These are phyloP conservation scores for Lasioglossum calceatum DNA, from an alignment of 2,888 invertebrate genomes.

Conservation along the genomic window DNA sequence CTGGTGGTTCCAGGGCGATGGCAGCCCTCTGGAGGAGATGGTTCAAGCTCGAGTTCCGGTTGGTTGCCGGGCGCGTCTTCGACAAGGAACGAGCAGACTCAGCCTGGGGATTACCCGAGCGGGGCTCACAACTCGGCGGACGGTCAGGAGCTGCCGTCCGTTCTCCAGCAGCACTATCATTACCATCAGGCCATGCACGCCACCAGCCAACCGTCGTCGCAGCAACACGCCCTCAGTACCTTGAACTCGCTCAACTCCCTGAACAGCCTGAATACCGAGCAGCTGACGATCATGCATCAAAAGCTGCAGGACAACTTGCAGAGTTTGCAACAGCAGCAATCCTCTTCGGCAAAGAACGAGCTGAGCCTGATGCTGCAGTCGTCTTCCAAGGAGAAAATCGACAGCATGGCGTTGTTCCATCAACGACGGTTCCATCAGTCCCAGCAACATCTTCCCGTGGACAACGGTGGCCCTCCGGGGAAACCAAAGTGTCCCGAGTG, in stretches of 20 bases:
- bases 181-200: conserved; percentile 70
- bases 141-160: conserved; percentile 75
- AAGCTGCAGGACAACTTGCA: conserved; percentile 81
- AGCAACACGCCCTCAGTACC: conserved; percentile 77
- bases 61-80: conserved; percentile 79
- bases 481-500: conserved; percentile 89
- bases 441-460: conserved; percentile 59
- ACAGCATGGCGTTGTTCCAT: conserved; percentile 78
- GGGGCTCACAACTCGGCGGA: conserved; percentile 74
- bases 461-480: conserved; percentile 73
- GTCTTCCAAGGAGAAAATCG: conserved; percentile 81
- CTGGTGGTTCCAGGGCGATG: conserved; percentile 85
- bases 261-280: conserved; percentile 77
- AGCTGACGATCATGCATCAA: conserved; percentile 82
- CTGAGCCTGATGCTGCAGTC: conserved; percentile 81
- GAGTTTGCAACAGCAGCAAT: conserved; percentile 67
- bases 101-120: conserved; percentile 76
- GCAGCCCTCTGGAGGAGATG: conserved; percentile 84
- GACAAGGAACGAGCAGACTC: conserved; percentile 79
- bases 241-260: conserved; percentile 74
- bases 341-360: conserved; percentile 71
- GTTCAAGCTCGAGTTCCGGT: conserved; percentile 83
- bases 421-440: conserved; percentile 72
- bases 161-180: conserved; percentile 75
- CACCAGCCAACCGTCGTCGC: conserved; percentile 76